A percentile compares a stretch with the other conserved stretches of the same genome.
Conservation (phyloP, 2,113 vertebrate species). For the Pelvicachromis taeniatus region DNA sequence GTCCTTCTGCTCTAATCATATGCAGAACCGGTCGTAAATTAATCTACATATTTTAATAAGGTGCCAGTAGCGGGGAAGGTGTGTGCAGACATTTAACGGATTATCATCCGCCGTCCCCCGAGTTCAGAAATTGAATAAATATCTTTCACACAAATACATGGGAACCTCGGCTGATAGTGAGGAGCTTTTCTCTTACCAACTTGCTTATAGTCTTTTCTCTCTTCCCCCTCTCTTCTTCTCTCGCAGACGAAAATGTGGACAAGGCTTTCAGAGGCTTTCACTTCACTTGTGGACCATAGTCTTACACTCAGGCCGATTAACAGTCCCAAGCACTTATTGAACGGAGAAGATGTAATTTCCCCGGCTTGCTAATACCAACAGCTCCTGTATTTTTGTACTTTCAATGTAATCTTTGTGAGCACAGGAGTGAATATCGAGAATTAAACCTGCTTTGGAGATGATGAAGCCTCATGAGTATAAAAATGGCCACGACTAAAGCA, state of each 20-base stretch:
- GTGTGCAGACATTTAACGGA: constrained; percentile 74
- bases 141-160: constrained; percentile 67
- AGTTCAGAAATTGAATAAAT: constrained; percentile 78
- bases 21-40: constrained; percentile 86
- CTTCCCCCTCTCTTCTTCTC: neutral
- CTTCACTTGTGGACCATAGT: constrained; percentile 53
- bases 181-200: constrained; percentile 47
- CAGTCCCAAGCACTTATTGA: constrained; percentile 58
- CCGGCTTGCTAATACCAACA: constrained; percentile 56
- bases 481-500: constrained; percentile 44
- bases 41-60: constrained; percentile 95
- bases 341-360: constrained; percentile 59
- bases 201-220: constrained; percentile 7
- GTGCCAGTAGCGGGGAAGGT: constrained; percentile 67
- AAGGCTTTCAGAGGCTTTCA: constrained; percentile 41
- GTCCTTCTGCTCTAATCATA: constrained; percentile 84
- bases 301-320: constrained; percentile 65
- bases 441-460: constrained; percentile 57
- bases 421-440: constrained; percentile 45
- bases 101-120: constrained; percentile 69
- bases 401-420: constrained; percentile 55
- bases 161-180: constrained; percentile 46
- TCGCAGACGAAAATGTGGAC: constrained; percentile 24
- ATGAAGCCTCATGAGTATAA: constrained; percentile 9
- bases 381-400: constrained; percentile 50